Evolutionary conservation across 2,888 invertebrate genomes (phyloP), one percentile per base, ranked within the genome.

Genomic region (Mesorhabditis sp.): DNA sequence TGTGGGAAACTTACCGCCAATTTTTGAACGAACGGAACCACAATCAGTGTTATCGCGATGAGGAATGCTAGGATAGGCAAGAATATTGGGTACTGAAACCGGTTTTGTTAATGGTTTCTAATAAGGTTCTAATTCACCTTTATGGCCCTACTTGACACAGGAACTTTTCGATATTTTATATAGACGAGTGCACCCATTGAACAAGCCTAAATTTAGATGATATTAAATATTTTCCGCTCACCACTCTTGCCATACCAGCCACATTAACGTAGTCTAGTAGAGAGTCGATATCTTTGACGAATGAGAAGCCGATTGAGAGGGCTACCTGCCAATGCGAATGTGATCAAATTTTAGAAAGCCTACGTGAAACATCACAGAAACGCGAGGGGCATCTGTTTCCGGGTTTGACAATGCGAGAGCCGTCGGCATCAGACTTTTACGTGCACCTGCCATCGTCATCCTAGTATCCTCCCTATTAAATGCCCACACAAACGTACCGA

Each of bases 241-340:
- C 66, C 42, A 13, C 10, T 45, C 70, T 58, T 65, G 74, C 67
- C 44, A 76, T 71, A 15, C 75, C 74, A 28, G 69, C 70, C 4
- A 78, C 73, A 10, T 70, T 78, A n/a, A 78, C 67, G 61, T 78
- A 78, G 68, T 78, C 71, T 13, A 78, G 75, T n/a, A 78, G 73
- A 15, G 66, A 61, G 61, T 78, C 76, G 13, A 76, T 73, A 67
- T 76, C 70, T n/a, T 76, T 76, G 41, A 78, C 45, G 64, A 78
- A 78, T 0, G 78, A 73, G n/a, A 78, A 76, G 41, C 67, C 70
- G 41, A 77, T 70, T 5, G 76, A 70, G 42, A 76, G 72, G 6
- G 77, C 10, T 0, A 73, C 73, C 78, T 78, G 74, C 50, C 76
- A 78, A 10, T 43, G 62, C 1, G 62, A 10, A 66, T 45, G 42